Conservation (phyloP, 2,113 vertebrate genomes). For the Ciconia maguari region DNA sequence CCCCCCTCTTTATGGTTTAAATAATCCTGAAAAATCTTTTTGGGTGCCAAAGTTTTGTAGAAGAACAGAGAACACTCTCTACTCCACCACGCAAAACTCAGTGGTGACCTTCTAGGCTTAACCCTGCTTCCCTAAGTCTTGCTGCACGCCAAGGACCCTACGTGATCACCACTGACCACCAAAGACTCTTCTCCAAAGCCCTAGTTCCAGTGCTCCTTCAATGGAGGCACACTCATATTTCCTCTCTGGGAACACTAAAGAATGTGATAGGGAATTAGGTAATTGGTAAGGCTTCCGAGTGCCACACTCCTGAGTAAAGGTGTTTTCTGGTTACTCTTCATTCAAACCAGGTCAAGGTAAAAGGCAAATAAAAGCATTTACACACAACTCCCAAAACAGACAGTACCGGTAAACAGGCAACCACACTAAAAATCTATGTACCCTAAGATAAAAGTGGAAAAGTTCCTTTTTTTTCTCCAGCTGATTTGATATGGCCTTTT, state of each 20-base stretch:
- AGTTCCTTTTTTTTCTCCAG: not conserved
- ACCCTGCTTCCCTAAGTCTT: not conserved
- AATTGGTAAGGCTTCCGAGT: not conserved
- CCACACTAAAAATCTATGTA: not conserved
- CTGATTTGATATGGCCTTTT: not conserved
- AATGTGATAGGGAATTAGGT: not conserved
- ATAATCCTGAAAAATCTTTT: not conserved
- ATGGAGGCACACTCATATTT: not conserved
- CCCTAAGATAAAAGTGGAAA: not conserved
- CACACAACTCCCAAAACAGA: not conserved
- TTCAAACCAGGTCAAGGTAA: not conserved
- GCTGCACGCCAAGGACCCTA: not conserved
- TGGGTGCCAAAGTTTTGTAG: not conserved
- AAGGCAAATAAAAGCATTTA: not conserved
- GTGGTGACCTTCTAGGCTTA: not conserved
- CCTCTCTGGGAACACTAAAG: not conserved
- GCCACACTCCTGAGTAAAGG: not conserved
- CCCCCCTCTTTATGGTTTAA: not conserved
- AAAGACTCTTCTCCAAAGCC: not conserved
- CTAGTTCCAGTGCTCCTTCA: not conserved
- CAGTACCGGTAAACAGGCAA: not conserved
- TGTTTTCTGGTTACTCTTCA: not conserved
- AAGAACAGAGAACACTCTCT: not conserved
- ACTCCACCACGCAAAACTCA: not conserved
- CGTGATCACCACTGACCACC: not conserved